Evolutionary conservation across 92 coral and sea anemone species (phyloP), one percentile per base, ranked within the genome.

Genomic region (Virgularia gustaviana): DNA sequence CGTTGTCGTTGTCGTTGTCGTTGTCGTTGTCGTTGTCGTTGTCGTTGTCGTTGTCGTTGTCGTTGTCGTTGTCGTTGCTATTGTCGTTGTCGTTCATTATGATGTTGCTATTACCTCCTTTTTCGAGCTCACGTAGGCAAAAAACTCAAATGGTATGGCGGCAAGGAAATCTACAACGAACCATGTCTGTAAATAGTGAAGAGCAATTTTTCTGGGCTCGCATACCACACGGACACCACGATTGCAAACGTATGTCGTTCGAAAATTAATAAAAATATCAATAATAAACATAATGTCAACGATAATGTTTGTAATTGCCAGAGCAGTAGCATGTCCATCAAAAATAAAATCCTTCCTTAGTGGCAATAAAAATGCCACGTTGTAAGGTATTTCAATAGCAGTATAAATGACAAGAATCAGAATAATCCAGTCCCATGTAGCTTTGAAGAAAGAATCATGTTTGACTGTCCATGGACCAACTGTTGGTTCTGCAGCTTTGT

Each of bases 381-480:
- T 80, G 83, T 82, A 94, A 1, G 99, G 99, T 22, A 94, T 90
- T 73, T 94, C 99, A 15, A 94, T 94, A 22, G 99, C 99, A 3
- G 99, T 94, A 70, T 86, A 94, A 22, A 94, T 82, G 33, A 94
- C 99, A 5, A 94, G 86, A 1, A 80, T 63, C 9, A 94, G 87
- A 9, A 94, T 80, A 6, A 94, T 35, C 99, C 99, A 94, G 58
- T 94, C 99, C 99, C 99, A 94, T 12, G 89, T 83, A n/a, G 99
- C 99, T 66, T 94, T 94, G 80, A 82, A 79, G 16, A 94, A 76
- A 8, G 99, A 94, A 70, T 94, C 99, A 66, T 94, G 96, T 31
- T 90, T 85, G 57, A 94, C 73, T 57, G 99, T 94, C 54, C 91
- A 85, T 1, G 91, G 88, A 32, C 85, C 80, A 56, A 87, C 82